Conservation (phyloP, 2,113 vertebrate species). For the Zosterops japonicus region DNA sequence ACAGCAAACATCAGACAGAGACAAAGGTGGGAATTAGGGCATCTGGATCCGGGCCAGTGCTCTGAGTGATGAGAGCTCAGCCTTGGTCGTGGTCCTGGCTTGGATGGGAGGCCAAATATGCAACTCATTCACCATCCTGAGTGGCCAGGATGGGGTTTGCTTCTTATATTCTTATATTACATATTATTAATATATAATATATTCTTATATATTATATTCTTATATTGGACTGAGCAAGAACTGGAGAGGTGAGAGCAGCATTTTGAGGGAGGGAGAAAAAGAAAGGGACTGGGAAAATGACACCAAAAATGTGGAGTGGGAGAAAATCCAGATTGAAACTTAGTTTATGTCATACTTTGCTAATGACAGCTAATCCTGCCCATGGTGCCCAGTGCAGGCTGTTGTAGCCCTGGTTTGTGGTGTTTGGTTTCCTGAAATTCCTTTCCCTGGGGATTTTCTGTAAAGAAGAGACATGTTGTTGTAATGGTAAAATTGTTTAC, state of each 20-base stretch:
- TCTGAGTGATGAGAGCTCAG: not conserved
- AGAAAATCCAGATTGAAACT: not conserved
- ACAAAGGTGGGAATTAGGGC: constrained; percentile 57
- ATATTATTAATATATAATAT: too few species aligned
- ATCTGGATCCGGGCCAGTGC: not conserved
- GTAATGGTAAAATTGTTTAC: too few species aligned
- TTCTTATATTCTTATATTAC: not conserved
- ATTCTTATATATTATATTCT: too few species aligned
- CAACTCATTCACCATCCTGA: not conserved
- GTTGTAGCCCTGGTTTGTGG: too few species aligned
- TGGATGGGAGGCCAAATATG: not conserved
- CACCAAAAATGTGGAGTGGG: not conserved
- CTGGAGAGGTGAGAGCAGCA: not conserved
- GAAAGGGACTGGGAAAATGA: not conserved
- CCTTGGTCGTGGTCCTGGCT: not conserved
- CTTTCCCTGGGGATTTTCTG: too few species aligned
- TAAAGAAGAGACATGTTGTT: too few species aligned
- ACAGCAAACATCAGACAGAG: not conserved
- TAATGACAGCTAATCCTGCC: not conserved
- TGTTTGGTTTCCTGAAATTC: too few species aligned
- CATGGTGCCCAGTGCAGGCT: not conserved
- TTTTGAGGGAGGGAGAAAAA: not conserved
- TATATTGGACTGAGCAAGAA: not conserved
- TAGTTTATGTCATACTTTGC: rapidly evolving
- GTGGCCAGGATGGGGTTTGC: not conserved